A percentile compares a stretch with the other conserved stretches of the same genome.
Conservation (phyloP, 2,888 invertebrate species). For the Lypha dubia region DNA sequence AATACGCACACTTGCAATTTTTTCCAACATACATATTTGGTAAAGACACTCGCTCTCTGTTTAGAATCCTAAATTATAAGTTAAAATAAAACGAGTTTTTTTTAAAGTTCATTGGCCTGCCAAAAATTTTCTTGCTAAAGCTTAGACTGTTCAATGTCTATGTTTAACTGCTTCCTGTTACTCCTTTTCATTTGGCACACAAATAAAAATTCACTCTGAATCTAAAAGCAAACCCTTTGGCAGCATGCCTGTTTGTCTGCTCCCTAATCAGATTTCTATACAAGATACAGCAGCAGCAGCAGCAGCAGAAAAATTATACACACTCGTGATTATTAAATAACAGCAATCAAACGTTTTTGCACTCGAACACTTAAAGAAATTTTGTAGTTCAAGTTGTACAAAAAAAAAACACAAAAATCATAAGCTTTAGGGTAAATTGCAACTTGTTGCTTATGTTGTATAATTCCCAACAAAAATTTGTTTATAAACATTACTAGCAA, state of each 20-base stretch:
- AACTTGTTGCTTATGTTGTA: too few relatives aligned
- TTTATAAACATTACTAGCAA: too few relatives aligned
- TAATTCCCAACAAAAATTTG: too few relatives aligned
- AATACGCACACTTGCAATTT: constrained; percentile 26
- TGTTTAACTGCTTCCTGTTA: constrained; percentile 61
- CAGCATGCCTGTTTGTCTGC: constrained; percentile 19
- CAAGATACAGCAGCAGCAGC: too few relatives aligned
- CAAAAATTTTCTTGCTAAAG: background rate
- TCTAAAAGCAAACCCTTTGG: constrained; percentile 21
- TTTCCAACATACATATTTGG: background rate
- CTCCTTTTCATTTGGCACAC: constrained; percentile 46
- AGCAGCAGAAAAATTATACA: background rate
- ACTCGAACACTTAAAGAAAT: constrained; percentile 21
- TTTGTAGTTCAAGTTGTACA: too few relatives aligned
- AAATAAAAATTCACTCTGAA: constrained; percentile 3
- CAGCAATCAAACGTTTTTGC: constrained; percentile 27
- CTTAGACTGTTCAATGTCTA: background rate
- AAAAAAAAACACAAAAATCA: too few relatives aligned
- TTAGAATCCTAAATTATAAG: background rate
- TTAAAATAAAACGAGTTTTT: background rate
- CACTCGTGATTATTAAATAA: constrained; percentile 27
- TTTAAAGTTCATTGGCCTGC: constrained; percentile 46
- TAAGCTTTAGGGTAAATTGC: too few relatives aligned
- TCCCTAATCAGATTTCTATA: constrained; percentile 26
- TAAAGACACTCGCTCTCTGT: background rate